Conservation (phyloP, 1,140 invertebrate species). For the Danaus plexippus region DNA sequence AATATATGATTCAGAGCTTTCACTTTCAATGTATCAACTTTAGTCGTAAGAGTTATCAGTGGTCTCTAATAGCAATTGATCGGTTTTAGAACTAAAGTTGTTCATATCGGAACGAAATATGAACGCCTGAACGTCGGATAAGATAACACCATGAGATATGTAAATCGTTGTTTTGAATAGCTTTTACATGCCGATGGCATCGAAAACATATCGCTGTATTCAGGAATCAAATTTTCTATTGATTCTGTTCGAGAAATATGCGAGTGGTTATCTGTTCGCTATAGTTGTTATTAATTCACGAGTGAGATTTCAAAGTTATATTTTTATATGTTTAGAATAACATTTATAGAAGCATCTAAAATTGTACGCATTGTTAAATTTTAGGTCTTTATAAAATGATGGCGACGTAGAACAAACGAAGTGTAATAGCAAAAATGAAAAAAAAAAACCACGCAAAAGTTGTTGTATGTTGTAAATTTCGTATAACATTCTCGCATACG, state of each 20-base stretch:
- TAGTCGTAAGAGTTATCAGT: conserved; percentile 34
- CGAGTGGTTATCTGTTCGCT: too few species aligned
- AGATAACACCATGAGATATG: conserved; percentile 48
- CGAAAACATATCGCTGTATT: conserved; percentile 23
- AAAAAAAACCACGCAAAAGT: too few species aligned
- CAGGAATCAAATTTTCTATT: conserved; percentile 18
- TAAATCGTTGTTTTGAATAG: conserved; percentile 46
- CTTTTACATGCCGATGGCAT: conserved; percentile 33
- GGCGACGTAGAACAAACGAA: too few species aligned
- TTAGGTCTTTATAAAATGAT: too few species aligned
- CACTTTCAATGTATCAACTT: conserved; percentile 24
- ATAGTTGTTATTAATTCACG: too few species aligned
- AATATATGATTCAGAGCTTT: conserved; percentile 6
- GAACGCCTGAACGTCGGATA: conserved; percentile 31
- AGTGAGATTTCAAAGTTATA: too few species aligned
- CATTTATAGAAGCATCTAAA: too few species aligned
- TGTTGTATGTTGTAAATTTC: too few species aligned
- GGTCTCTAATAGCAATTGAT: conserved; percentile 35
- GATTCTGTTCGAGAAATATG: background rate
- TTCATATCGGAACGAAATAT: conserved; percentile 32
- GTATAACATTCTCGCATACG: too few species aligned
- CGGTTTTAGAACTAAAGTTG: conserved; percentile 42
- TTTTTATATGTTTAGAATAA: too few species aligned
- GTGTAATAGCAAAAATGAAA: too few species aligned
- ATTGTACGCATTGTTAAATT: too few species aligned